phyloP scores from a whole-genome alignment of 2,888 invertebrate species.

The Laspeyria flexula region DNA sequence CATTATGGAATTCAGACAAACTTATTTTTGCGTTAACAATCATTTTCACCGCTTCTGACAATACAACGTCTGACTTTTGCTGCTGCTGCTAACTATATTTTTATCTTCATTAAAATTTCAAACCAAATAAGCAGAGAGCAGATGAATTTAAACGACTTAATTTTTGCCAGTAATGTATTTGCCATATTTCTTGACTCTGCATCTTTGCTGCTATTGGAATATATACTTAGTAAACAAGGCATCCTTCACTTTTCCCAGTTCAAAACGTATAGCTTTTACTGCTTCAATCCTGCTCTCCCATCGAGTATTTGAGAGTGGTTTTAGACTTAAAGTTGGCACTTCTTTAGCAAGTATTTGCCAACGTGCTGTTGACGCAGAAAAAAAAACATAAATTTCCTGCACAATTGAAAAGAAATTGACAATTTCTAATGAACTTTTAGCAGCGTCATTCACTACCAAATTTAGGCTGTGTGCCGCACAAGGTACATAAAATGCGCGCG shows the following conservation, averaged over 20 bases:
- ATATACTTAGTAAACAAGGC: not conserved
- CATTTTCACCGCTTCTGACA: conserved; percentile 1
- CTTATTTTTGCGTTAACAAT: not conserved
- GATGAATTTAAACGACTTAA: conserved; percentile 30
- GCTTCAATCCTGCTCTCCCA: conserved; percentile 2
- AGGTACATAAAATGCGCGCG: conserved; percentile 10
- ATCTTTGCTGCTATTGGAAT: not conserved
- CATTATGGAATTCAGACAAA: too few relatives aligned
- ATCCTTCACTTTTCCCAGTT: conserved; percentile 4
- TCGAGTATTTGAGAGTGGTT: conserved; percentile 14
- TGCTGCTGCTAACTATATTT: not conserved
- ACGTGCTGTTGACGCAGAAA: conserved; percentile 21
- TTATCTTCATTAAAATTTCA: conserved; percentile 25
- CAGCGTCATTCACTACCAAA: conserved; percentile 17
- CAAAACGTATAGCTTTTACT: conserved; percentile 1
- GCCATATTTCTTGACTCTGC: conserved; percentile 7
- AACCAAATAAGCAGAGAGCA: conserved; percentile 43
- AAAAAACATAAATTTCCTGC: conserved; percentile 21
- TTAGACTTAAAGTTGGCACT: conserved; percentile 17
- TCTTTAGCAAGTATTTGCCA: conserved; percentile 15
- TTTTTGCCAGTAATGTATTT: conserved; percentile 7
- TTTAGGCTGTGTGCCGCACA: conserved; percentile 12
- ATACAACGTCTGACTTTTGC: not conserved
- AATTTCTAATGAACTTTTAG: conserved; percentile 11
- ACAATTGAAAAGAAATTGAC: conserved; percentile 14